Evolutionary conservation across 2,888 invertebrate species (phyloP).

Genomic region (Baccha elongata): DNA sequence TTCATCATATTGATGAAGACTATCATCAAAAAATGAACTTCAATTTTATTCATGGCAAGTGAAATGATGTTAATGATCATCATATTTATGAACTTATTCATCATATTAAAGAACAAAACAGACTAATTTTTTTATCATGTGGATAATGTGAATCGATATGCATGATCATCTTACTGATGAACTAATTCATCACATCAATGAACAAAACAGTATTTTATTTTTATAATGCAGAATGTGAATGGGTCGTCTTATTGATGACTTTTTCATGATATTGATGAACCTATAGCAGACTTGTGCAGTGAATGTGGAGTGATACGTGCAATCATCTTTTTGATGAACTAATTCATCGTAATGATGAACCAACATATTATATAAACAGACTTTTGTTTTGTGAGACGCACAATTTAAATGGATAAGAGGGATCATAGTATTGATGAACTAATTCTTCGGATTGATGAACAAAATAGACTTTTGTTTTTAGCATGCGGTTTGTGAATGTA

Average conservation of each 20-base stretch:
- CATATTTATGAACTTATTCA: conserved; percentile 4
- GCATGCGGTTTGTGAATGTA: neutral
- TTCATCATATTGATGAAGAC: conserved; percentile 6
- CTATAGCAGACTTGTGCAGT: neutral
- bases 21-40: conserved; percentile 12
- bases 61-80: conserved; percentile 2
- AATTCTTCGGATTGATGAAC: conserved; percentile 3
- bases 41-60: neutral
- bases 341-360: conserved; percentile 4
- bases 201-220: conserved; percentile 2
- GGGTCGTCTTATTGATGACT: neutral
- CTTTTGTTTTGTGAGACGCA: conserved; percentile 1
- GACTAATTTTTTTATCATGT: conserved; percentile 5
- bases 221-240: conserved; percentile 11
- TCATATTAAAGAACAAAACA: conserved; percentile 2
- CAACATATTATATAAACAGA: neutral
- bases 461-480: conserved; percentile 1
- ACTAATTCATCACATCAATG: conserved; percentile 8
- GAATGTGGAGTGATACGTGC: neutral
- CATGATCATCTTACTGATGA: conserved; percentile 6
- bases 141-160: conserved; percentile 1
- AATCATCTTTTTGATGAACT: conserved; percentile 1
- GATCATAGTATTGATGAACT: neutral
- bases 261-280: conserved; percentile 2
- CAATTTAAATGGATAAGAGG: neutral